Percentiles rank a stretch among this genome's conserved stretches.
These are phyloP conservation scores for Petroica traversi DNA, from an alignment of 2,113 vertebrate genomes.

Conservation along the genomic window DNA sequence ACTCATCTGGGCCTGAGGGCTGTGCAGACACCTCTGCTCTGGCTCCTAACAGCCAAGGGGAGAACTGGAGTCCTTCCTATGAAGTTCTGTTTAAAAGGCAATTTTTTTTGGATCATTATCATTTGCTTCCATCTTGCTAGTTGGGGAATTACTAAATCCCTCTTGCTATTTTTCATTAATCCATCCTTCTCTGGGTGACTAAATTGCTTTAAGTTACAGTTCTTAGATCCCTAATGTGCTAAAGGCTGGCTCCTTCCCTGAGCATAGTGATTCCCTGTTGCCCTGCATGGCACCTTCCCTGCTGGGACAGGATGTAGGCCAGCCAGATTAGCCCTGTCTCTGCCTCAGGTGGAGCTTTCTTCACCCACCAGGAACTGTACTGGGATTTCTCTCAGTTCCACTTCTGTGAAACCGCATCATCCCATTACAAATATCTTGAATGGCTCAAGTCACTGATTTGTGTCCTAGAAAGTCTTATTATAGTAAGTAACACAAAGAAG, in stretches of 20 bases:
- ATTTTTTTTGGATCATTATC: background rate
- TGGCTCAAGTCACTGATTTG: background rate
- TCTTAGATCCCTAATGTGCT: background rate
- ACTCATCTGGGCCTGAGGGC: rapidly evolving
- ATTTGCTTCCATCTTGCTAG: background rate
- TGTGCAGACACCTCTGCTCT: background rate
- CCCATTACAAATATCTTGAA: background rate
- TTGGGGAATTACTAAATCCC: background rate
- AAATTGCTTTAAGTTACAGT: background rate
- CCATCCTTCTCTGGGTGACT: background rate
- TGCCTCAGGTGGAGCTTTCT: rapidly evolving
- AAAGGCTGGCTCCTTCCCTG: background rate
- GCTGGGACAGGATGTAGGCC: too few relatives aligned
- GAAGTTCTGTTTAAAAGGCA: background rate
- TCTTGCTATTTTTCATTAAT: background rate
- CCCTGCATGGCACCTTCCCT: background rate
- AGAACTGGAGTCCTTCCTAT: background rate
- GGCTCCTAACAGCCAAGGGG: background rate
- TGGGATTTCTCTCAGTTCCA: background rate
- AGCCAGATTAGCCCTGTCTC: background rate
- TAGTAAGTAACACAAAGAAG: background rate
- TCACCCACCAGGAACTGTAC: background rate
- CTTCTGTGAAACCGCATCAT: background rate
- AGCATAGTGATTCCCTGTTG: rapidly evolving
- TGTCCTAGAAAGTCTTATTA: background rate